phyloP scores from a whole-genome alignment of 2,797 vertebrate genomes.

The Poecilia picta region DNA sequence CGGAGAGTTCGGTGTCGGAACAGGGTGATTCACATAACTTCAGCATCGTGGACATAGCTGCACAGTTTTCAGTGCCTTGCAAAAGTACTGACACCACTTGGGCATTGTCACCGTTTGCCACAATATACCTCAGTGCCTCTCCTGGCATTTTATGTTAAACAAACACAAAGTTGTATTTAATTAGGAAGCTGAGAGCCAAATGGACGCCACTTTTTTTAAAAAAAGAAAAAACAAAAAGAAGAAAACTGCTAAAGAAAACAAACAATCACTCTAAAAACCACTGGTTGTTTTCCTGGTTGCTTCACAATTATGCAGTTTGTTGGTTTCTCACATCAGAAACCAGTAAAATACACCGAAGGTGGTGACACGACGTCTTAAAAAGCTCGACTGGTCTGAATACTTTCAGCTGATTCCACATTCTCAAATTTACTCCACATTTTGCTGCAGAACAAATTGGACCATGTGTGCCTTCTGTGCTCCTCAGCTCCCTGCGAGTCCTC shows the following conservation, averaged over 20 bases:
- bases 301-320: neutral
- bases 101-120: neutral
- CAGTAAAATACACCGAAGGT: neutral
- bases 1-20: constrained; percentile 60
- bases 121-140: neutral
- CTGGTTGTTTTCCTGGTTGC: neutral
- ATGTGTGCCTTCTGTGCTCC: neutral
- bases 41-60: neutral
- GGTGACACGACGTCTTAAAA: neutral
- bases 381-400: neutral
- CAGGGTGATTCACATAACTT: constrained; percentile 74
- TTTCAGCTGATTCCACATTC: neutral
- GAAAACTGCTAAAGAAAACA: neutral
- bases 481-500: constrained; percentile 53
- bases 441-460: neutral
- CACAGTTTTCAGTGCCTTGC: neutral
- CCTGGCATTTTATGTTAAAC: neutral
- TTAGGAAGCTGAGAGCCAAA: neutral
- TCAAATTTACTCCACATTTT: neutral
- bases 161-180: too few species aligned
- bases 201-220: neutral
- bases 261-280: neutral
- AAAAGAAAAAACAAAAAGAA: too few species aligned
- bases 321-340: neutral
- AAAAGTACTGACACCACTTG: neutral